Conservation (phyloP, 2,797 vertebrate species). For the Helarctos malayanus region DNA sequence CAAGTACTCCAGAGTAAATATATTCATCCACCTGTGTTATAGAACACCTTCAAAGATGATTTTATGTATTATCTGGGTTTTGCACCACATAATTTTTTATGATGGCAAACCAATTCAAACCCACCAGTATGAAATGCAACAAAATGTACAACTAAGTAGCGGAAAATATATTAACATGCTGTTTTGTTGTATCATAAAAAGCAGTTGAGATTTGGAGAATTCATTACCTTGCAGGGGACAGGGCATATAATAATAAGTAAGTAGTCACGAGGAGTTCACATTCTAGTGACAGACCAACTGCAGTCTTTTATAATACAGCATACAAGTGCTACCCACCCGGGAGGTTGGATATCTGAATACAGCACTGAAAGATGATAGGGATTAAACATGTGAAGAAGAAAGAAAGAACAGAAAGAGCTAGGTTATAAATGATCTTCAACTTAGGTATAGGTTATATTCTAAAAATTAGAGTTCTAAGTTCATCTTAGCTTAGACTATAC, state of each 20-base stretch:
- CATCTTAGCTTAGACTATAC: neutral
- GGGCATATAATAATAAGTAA: neutral
- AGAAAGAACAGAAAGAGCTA: neutral
- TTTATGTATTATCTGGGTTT: conserved; percentile 12
- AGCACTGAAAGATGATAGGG: neutral
- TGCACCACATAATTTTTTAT: neutral
- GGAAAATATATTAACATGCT: neutral
- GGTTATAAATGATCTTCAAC: neutral
- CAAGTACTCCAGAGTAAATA: neutral
- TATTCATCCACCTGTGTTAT: neutral
- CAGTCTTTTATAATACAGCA: neutral
- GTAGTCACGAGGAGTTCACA: neutral
- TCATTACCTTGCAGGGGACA: neutral
- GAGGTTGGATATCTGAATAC: neutral
- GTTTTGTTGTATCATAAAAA: conserved; percentile 10
- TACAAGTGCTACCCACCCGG: neutral
- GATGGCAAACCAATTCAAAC: neutral
- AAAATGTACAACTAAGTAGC: neutral
- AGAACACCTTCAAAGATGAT: conserved; percentile 22
- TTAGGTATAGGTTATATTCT: neutral
- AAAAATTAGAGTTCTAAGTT: neutral
- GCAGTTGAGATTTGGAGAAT: conserved; percentile 12
- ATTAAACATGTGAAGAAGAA: neutral
- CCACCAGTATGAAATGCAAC: neutral
- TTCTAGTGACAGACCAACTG: neutral